Base-by-base conservation (phyloP, 2,113 vertebrate species). In the Xiphophorus couchianus region DNA sequence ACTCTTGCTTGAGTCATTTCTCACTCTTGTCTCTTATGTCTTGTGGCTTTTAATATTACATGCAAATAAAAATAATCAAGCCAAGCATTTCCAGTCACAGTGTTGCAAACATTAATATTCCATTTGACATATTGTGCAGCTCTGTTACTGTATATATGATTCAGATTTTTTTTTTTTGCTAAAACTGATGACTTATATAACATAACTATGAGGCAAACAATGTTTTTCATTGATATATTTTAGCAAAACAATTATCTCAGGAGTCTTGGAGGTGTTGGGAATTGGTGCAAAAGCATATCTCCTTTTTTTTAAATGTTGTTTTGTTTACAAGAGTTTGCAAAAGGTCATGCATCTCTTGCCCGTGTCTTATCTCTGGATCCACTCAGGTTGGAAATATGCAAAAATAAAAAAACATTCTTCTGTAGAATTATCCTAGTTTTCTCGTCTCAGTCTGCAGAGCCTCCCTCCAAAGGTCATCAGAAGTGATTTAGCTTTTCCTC, bases 381-480 rank as follows among this genome's bases (percentile, higher is more conserved):
- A 58, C 69, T 27, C 61, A 74, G 28, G 4, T 61, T 60, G 19
- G 35, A 29, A 22, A 35, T 65, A 29, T 27, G 68, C 65, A 28
- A 28, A 28, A 28, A 28, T 28, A 28, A 28, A 28, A 28, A 28
- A 28, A 28, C 1, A 28, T 28, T 44, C 27, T 76, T 62, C 66
- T 17, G 5, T n/a, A 58, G 51, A 58, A 58, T 58, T 58, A 58
- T 58, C 51, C 25, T n/a, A 8, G 51, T 8, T 58, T 58, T 58
- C 51, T 58, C 25, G 8, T 73, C 64, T 58, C 58, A 0, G 0
- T 74, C 69, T 60, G 27, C 28, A 0, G 5, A 67, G 66, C 6
- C 72, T 61, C 60, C 39, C 70, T 65, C 28, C 30, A 76, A 80
- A 84, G 76, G 73, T 83, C 78, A 77, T 12, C 8, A 15, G 37